A percentile compares a stretch with the other conserved stretches of the same genome.
These are phyloP conservation scores for Dolichomitus sp. DNA, from an alignment of 2,888 invertebrate genomes.

Conservation along the genomic window DNA sequence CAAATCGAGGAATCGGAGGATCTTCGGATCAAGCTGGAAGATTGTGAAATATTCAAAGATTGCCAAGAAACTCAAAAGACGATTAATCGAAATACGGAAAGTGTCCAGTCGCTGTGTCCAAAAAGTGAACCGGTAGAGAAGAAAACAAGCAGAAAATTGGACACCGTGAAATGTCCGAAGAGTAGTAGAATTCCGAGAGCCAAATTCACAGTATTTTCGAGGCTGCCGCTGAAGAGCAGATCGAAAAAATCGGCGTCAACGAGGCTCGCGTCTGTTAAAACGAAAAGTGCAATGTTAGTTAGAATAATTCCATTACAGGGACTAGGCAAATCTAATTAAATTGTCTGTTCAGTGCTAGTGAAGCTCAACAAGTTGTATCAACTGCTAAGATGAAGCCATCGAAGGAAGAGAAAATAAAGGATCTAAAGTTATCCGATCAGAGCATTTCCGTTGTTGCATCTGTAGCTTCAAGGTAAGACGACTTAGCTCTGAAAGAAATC, in stretches of 20 bases:
- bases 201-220: slow-evolving; percentile 45
- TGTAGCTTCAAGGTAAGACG: slow-evolving; percentile 52
- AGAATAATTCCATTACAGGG: slow-evolving; percentile 15
- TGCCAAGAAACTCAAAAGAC: neutral
- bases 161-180: slow-evolving; percentile 21
- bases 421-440: slow-evolving; percentile 32
- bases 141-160: slow-evolving; percentile 38
- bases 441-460: slow-evolving; percentile 45
- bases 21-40: neutral
- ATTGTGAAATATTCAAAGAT: slow-evolving; percentile 1
- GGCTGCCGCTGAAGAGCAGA: slow-evolving; percentile 41
- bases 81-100: neutral
- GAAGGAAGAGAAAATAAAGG: slow-evolving; percentile 21
- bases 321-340: slow-evolving; percentile 19
- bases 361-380: slow-evolving; percentile 44
- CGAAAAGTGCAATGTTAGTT: slow-evolving; percentile 58
- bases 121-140: slow-evolving; percentile 29
- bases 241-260: slow-evolving; percentile 49
- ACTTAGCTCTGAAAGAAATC: no score
- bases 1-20: neutral
- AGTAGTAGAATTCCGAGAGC: slow-evolving; percentile 67
- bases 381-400: neutral
- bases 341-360: slow-evolving; percentile 33
- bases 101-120: slow-evolving; percentile 19
- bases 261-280: slow-evolving; percentile 34